Evolutionary conservation across 2,888 invertebrate species (phyloP), one percentile per base, ranked within the genome.

Genomic region (Melikaiella ostensackeni): DNA sequence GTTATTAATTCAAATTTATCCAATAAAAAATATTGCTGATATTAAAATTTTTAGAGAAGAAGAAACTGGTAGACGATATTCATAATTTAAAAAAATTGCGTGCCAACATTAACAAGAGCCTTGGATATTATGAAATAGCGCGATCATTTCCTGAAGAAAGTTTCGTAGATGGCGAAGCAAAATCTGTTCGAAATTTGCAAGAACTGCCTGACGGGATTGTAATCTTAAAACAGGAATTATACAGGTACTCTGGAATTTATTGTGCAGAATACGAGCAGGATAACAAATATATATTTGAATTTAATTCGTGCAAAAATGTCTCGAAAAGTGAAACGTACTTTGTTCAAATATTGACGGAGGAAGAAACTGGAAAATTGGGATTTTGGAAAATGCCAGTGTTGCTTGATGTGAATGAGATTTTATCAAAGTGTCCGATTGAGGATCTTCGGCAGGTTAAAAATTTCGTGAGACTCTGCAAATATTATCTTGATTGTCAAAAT

Each of bases 361-460:
- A 63, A 9, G 75, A 74, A 7, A 8, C 35, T 9, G 76, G 66
- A 64, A 78, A 80, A 42, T 27, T 85, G 27, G 81, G 83, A 24
- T 76, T 74, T 19, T 84, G 81, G 80, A 30, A 77, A 16, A 80
- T 85, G 79, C 85, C 85, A 4, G 27, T 78, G 33, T 80, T 81
- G 0, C 19, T 84, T 2, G 66, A 85, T 33, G 33, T 82, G 6
- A 19, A 61, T 11, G 66, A 77, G 6, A 79, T 85, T 33, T 50
- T 83, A 11, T 27, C 7, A 4, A 62, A 75, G 70, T 64, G 76
- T 78, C 73, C 82, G 2, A 38, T 85, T 1, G 63, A 80, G 1
- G 70, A 79, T n/a, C 11, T 75, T 2, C 30, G 2, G 1, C 74
- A 81, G 13, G 8, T 84, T 35, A 80, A 76, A 46, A 21, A 33